phyloP scores from a whole-genome alignment of 2,113 vertebrate genomes.

The Eleginops maclovinus region DNA sequence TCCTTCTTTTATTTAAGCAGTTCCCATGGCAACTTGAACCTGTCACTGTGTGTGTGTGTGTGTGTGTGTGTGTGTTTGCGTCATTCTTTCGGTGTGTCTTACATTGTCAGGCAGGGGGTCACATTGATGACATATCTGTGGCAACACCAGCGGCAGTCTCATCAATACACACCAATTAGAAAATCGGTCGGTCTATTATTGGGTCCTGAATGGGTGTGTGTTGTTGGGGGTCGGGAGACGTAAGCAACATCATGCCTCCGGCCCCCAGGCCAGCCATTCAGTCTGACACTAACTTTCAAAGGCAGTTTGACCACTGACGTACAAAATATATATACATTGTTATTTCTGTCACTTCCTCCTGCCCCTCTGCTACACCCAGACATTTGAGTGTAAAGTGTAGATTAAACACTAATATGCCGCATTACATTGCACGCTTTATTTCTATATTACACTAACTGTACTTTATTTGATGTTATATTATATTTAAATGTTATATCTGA shows the following conservation, averaged over 20 bases:
- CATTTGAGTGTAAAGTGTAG: no score
- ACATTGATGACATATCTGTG: slow-evolving; percentile 65
- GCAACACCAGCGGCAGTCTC: slow-evolving; percentile 44
- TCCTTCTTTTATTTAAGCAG: slow-evolving; percentile 50
- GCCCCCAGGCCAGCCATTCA: neutral
- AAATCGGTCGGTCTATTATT: slow-evolving; percentile 14
- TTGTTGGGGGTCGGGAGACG: no score
- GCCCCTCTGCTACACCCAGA: no score
- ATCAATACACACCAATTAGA: slow-evolving; percentile 64
- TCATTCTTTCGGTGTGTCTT: neutral
- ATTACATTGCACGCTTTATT: no score
- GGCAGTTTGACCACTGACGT: neutral
- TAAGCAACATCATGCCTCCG: slow-evolving; percentile 23
- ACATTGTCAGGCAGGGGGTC: slow-evolving; percentile 40
- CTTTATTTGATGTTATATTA: no score
- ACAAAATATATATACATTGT: neutral
- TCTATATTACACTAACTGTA: no score
- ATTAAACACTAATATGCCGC: no score
- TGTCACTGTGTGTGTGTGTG: slow-evolving; percentile 8
- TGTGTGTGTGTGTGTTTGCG: slow-evolving; percentile 17
- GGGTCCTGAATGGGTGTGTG: neutral
- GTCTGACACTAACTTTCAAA: slow-evolving; percentile 4
- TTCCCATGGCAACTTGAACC: slow-evolving; percentile 66
- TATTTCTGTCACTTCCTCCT: neutral
- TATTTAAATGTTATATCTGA: no score